phyloP scores from a whole-genome alignment of 2,888 invertebrate genomes.

The Agonopterix alstromeriana region DNA sequence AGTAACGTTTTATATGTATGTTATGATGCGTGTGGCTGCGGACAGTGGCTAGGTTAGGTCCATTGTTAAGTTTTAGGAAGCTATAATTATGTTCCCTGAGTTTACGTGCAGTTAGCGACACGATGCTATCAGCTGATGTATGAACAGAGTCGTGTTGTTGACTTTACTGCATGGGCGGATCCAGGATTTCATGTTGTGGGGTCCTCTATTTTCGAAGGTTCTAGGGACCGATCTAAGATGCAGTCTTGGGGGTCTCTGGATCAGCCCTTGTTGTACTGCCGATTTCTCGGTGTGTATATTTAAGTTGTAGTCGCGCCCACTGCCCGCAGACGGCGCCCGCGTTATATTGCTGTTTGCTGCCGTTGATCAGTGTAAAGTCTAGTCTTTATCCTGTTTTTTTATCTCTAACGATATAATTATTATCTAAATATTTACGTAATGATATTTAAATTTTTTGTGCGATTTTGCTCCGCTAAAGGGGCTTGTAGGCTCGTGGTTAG shows the following conservation, averaged over 20 bases:
- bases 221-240: no score
- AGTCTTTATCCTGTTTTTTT: constrained; percentile 75
- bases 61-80: constrained; percentile 33
- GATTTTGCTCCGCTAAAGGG: constrained; percentile 51
- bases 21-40: constrained; percentile 38
- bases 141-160: neutral
- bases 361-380: constrained; percentile 77
- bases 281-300: neutral
- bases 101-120: neutral
- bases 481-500: constrained; percentile 69
- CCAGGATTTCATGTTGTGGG: no score
- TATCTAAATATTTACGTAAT: constrained; percentile 68
- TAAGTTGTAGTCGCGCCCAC: constrained; percentile 11
- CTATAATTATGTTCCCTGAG: constrained; percentile 29
- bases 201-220: no score
- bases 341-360: constrained; percentile 67
- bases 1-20: constrained; percentile 46
- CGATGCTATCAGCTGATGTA: neutral
- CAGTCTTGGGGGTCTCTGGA: no score
- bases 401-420: constrained; percentile 57
- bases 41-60: constrained; percentile 27
- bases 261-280: no score
- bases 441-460: constrained; percentile 66
- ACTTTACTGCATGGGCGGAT: no score
- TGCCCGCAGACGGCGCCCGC: constrained; percentile 41